Evolutionary conservation across 2,797 vertebrate species (phyloP), one percentile per base, ranked within the genome.

Genomic region (Argya squamiceps): DNA sequence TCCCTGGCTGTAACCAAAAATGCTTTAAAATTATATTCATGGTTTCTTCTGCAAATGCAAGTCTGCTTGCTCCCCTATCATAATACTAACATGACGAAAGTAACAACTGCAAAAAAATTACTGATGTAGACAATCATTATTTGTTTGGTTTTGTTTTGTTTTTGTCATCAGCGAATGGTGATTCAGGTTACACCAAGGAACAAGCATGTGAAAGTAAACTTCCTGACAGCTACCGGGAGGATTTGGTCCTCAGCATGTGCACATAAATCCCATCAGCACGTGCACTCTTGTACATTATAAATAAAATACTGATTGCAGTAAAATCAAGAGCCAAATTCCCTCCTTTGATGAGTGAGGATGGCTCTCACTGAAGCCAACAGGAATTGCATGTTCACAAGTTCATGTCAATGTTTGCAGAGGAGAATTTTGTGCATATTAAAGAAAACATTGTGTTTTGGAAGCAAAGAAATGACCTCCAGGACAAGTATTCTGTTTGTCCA

Each of bases 291-390:
- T 89, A 91, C 76, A 81, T 92, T 88, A 79, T 69, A 94, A 91
- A 93, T 92, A 95, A 93, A 67, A 84, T 50, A 86, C 50, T 70
- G 82, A 92, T 87, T 94, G 83, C 83, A 95, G 89, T 75, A 93
- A 97, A 96, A 96, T 79, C 92, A 70, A 67, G 88, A 94, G 94
- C 89, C 96, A 95, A 84, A 86, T 69, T 76, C 76, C 67, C 32
- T 32, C 73, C 91, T 95, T 94, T 92, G 92, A 94, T 79, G 83
- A 93, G 88, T 1, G 0, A 63, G 52, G 74, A 93, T 50, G 70
- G 80, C 70, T 94, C 44, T 88, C 44, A 29, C 10, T 82, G 85
- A 92, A 92, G 70, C 43, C 85, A 84, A 60, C 1, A 52, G 43
- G 41, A 90, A 52, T 4, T 90, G 55, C 67, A 39, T n/a, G 79